Percentiles rank a stretch among this genome's conserved stretches.
Conservation (phyloP, 2,888 invertebrate genomes). For the Diplolepis rosae region DNA sequence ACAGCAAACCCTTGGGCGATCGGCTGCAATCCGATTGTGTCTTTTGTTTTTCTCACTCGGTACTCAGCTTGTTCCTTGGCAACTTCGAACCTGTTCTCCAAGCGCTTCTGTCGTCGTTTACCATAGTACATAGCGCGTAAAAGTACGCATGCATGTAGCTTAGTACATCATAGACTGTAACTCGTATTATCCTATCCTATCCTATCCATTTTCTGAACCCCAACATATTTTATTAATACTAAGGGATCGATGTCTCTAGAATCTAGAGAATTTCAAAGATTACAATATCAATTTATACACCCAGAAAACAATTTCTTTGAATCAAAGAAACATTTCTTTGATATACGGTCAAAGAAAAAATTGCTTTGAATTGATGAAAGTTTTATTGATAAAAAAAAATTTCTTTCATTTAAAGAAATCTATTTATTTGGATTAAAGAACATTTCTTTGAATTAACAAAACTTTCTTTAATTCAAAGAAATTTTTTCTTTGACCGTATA, state of each 20-base stretch:
- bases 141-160: slow-evolving; percentile 39
- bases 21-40: slow-evolving; percentile 67
- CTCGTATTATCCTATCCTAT: slow-evolving; percentile 33
- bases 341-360: no score
- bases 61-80: slow-evolving; percentile 61
- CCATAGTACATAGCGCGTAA: slow-evolving; percentile 33
- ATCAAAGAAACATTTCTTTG: no score
- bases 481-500: no score
- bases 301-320: no score
- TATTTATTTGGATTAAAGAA: no score
- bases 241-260: slow-evolving; percentile 13
- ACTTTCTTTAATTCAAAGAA: no score
- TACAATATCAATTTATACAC: not conserved
- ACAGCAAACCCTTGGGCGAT: slow-evolving; percentile 64
- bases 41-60: slow-evolving; percentile 67
- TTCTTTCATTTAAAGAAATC: no score
- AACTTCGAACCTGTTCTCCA: slow-evolving; percentile 68
- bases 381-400: no score
- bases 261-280: slow-evolving; percentile 4
- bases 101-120: slow-evolving; percentile 52
- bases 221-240: slow-evolving; percentile 23
- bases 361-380: no score
- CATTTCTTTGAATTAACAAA: no score
- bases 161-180: slow-evolving; percentile 1
- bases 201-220: slow-evolving; percentile 30